Evolutionary conservation across 2,797 vertebrate species (phyloP), one percentile per base, ranked within the genome.

Genomic region (Tokudaia tokunoshimensis): DNA sequence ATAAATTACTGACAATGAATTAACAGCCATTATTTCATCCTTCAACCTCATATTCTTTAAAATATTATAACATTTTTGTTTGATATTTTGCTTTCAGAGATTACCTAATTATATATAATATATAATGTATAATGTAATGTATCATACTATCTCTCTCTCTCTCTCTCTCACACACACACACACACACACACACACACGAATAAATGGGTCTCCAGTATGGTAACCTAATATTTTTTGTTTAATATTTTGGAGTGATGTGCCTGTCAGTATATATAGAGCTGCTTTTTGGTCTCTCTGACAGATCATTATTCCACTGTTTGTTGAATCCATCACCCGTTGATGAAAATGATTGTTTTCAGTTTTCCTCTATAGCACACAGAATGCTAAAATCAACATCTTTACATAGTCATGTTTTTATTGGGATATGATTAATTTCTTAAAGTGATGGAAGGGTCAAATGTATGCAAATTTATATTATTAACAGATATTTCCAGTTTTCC

Each of bases 401-500:
- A 50, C 9, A 84, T 37, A 92, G 50, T 80, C 74, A 1, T 82
- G n/a, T 81, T n/a, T 26, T 13, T 90, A 74, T 41, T 26, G 65
- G 14, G 80, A 22, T 85, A 92, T 61, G 82, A 95, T 80, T 90
- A 70, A 88, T 85, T 84, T 11, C 52, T 93, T 84, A 90, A 61
- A 59, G 41, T 34, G 91, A 90, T 44, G 75, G 31, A 14, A 83
- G 26, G 26, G 88, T 37, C 81, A 75, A 84, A 92, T 84, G 29
- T 70, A 86, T 94, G 89, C 50, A 93, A 78, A 96, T 97, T 78
- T 78, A 63, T 92, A 9, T 92, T 92, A 81, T 83, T 89, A 94
- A 22, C 24, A 89, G 11, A 79, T 87, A 74, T 93, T 94, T 92
- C 47, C 61, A 96, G 72, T 90, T 41, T 70, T 84, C 14, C 37